Evolutionary conservation across 2,797 vertebrate genomes (phyloP).

Genomic region (Cheirogaleus major): DNA sequence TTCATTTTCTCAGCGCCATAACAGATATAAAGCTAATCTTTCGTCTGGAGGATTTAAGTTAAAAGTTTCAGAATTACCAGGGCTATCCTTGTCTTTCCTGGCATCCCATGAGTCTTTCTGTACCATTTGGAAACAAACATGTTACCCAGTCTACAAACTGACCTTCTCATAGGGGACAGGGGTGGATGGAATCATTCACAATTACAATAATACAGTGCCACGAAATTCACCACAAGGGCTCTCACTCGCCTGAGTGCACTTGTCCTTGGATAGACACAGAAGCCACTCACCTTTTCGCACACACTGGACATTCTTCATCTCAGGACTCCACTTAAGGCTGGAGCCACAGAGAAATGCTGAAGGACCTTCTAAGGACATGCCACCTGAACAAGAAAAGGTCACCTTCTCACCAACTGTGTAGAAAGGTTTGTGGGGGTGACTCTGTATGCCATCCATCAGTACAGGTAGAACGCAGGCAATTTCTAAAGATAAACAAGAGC

Average conservation of each 20-base stretch:
- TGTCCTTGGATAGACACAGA: not conserved
- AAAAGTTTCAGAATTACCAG: not conserved
- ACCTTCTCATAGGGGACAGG: not conserved
- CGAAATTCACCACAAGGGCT: not conserved
- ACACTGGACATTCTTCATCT: constrained; percentile 83
- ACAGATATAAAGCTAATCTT: not conserved
- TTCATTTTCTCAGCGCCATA: not conserved
- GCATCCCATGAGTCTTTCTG: not conserved
- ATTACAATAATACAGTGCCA: not conserved
- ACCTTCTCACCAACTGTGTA: constrained; percentile 89
- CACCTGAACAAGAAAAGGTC: constrained; percentile 86
- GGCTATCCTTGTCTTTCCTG: not conserved
- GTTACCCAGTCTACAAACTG: not conserved
- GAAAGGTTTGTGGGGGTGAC: constrained; percentile 79
- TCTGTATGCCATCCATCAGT: constrained; percentile 81
- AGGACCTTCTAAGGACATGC: constrained; percentile 86
- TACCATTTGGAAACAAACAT: not conserved
- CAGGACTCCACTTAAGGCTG: constrained; percentile 92
- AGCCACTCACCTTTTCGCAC: constrained; percentile 84
- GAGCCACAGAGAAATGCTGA: constrained; percentile 86
- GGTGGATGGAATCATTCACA: not conserved
- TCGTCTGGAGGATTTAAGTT: not conserved
- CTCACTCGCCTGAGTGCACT: rapidly evolving
- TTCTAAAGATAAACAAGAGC: constrained; percentile 82
- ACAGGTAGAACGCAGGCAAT: constrained; percentile 82